Base-by-base conservation (phyloP, 2,888 invertebrate genomes). In the Nomada fabriciana region DNA sequence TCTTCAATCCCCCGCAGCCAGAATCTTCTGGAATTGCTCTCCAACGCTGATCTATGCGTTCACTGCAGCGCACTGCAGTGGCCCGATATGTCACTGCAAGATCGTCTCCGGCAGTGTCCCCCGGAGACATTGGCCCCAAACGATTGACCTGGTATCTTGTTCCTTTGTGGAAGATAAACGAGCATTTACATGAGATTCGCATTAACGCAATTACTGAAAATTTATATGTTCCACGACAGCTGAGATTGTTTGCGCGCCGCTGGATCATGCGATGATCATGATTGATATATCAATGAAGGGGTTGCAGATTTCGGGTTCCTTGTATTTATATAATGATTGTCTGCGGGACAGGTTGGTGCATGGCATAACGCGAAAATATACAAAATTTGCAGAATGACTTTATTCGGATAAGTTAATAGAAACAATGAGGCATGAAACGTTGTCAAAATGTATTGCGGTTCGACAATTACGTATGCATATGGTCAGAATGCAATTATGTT, bases 1-100 rank as follows among this genome's bases (percentile, higher is more conserved):
- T 70, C 76, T 70, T 73, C 59, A 57, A 67, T 60, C 72, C 18
- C 68, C 78, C 67, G 75, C 52, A 68, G 67, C 72, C 68, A 79
- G 81, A 81, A 80, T 80, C 80, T 84, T 84, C 74, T 63, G 81
- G 81, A 79, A 86, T 79, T 86, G 75, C 69, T 52, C 55, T 20
- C 57, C 72, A 68, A 69, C 68, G 64, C 75, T 76, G 77, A 76
- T 85, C 75, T 86, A 85, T 71, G 77, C 78, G 75, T 86, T 81
- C 76, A 70, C 76, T 76, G 86, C 87, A 77, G 72, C 75, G 75
- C 77, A 77, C 87, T 86, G 86, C 84, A 82, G 86, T 83, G 74
- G 71, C 57, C 75, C 83, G 82, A 86, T 86, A 86, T 83, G 80
- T 87, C 80, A 83, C 80, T 64, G 79, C 77, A 74, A 87, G 80